Conservation (phyloP, 2,888 invertebrate genomes). For the Dinocampus coccinellae region DNA sequence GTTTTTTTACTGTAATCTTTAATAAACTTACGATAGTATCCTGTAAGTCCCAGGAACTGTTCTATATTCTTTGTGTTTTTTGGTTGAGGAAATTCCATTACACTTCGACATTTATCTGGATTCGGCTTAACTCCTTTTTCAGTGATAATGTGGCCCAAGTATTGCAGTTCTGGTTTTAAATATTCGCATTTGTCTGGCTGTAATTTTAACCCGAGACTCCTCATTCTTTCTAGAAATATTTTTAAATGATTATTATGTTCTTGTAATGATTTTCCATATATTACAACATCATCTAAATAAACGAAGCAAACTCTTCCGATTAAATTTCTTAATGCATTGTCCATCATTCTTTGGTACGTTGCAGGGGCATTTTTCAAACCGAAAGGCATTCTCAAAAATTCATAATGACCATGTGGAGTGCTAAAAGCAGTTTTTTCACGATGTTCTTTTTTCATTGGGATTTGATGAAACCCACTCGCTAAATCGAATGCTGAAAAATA, state of each 20-base stretch:
- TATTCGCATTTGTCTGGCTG: conserved; percentile 44
- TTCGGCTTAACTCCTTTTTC: conserved; percentile 44
- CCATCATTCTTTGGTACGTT: conserved; percentile 39
- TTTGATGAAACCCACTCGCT: conserved; percentile 50
- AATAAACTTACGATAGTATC: conserved; percentile 49
- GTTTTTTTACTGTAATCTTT: conserved; percentile 40
- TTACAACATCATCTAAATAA: conserved; percentile 45
- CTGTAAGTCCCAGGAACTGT: conserved; percentile 45
- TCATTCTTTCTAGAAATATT: conserved; percentile 27
- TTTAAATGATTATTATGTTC: conserved; percentile 39
- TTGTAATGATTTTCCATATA: conserved; percentile 35
- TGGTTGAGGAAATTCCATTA: conserved; percentile 43
- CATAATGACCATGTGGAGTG: conserved; percentile 31
- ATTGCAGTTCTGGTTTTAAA: conserved; percentile 32
- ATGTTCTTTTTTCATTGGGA: conserved; percentile 38
- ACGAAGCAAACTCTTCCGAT: conserved; percentile 35
- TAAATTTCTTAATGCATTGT: conserved; percentile 27
- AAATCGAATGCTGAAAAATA: conserved; percentile 50
- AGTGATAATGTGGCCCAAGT: conserved; percentile 45
- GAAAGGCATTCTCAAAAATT: conserved; percentile 38
- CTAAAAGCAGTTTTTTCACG: conserved; percentile 33
- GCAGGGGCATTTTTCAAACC: conserved; percentile 36
- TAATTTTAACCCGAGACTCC: conserved; percentile 28
- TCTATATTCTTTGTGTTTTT: conserved; percentile 45
- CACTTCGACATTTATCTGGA: conserved; percentile 41